Percentiles rank a stretch among this genome's conserved stretches.
Conservation (phyloP, 1,140 invertebrate species). For the Zophobas atratus region DNA sequence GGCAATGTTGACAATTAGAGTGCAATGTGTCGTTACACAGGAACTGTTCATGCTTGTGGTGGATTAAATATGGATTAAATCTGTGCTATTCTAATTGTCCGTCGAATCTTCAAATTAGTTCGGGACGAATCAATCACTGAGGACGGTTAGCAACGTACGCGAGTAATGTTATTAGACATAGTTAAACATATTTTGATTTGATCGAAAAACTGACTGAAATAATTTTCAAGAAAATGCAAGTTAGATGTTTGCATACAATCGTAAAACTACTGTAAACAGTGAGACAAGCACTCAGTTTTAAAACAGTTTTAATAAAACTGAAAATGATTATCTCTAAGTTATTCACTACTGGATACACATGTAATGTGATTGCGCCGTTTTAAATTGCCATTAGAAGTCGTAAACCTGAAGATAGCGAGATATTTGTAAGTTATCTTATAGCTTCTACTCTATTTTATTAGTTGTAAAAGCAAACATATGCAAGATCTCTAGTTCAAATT, state of each 20-base stretch:
- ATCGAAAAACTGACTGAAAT: too few relatives aligned
- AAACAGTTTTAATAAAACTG: background rate
- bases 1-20: background rate
- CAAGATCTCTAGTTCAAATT: constrained; percentile 23
- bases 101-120: too few relatives aligned
- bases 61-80: too few relatives aligned
- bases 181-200: too few relatives aligned
- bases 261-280: background rate
- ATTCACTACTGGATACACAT: constrained; percentile 6
- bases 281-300: background rate
- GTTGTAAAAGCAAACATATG: constrained; percentile 30
- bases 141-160: too few relatives aligned
- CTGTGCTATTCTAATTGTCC: too few relatives aligned
- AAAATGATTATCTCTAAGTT: background rate
- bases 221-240: too few relatives aligned
- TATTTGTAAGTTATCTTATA: constrained; percentile 20
- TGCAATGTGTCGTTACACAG: background rate
- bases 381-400: constrained; percentile 12
- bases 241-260: too few relatives aligned
- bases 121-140: too few relatives aligned
- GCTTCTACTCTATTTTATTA: constrained; percentile 32
- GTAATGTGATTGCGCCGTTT: constrained; percentile 8
- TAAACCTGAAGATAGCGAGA: constrained; percentile 34
- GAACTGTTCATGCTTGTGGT: too few relatives aligned
- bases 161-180: too few relatives aligned